Evolutionary conservation across 30 jellyfish, hydroid and myxozoan genomes (phyloP), one percentile per base, ranked within the genome.

Genomic region (Hydractinia echinata): DNA sequence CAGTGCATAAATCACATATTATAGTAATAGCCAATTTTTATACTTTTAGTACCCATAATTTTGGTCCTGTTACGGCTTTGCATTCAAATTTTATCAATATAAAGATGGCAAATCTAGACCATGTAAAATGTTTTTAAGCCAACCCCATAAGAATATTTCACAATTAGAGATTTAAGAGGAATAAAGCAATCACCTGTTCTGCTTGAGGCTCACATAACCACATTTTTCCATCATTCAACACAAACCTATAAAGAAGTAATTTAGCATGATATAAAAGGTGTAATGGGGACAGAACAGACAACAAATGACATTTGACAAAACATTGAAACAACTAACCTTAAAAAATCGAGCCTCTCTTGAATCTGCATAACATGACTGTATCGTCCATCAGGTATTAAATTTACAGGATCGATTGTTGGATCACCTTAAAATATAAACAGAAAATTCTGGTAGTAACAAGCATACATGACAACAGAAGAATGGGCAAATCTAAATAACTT

Each of bases 161-260:
- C 30, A 7, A 70, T 81, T 19, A 2, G 15, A 8, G 56, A 51
- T 67, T 10, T 39, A n/a, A 16, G 56, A 76, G 55, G 9, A 14
- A 30, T 30, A 30, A 30, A 11, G 62, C 19, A 39, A 9, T 44
- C 48, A 91, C 98, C 95, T 91, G 98, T 70, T 86, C 94, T 5
- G 98, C 98, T 66, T 91, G 98, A 7, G 98, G 98, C 76, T 91
- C 96, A 71, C 98, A 91, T 5, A 91, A 86, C 98, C 98, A 91
- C 96, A 91, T 85, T 77, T 91, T 91, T 21, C 98, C 98, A 86
- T 91, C 98, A 67, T 91, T 91, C 84, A 91, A 76, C 69, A 91
- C 81, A 84, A 91, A 91, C 78, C 98, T 91, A 54, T 5, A 53
- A 78, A 51, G 54, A 54, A 61, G 54, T 48, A 70, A 6, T 11